Evolutionary conservation across 2,888 invertebrate species (phyloP), one percentile per base, ranked within the genome.

Genomic region (Ptychoptera albimana): DNA sequence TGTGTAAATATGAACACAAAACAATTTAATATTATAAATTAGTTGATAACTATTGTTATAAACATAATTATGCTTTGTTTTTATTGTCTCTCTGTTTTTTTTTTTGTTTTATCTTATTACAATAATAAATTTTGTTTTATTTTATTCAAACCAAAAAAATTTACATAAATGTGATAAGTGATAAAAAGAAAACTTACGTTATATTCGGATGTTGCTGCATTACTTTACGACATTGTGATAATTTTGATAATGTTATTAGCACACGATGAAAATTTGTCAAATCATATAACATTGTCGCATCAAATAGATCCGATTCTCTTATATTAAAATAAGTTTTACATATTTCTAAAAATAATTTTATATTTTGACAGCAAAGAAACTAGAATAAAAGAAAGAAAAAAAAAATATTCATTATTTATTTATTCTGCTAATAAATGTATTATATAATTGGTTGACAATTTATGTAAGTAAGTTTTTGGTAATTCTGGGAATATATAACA

Each of bases 351-450:
- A 98, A 98, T 52, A 86, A 75, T 59, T 87, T 79, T 54, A 97
- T 97, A 67, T 97, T 98, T 58, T 93, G 80, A 67, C 91, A 75
- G 67, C 96, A 94, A 56, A 96, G 71, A 66, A 97, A 98, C 89
- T 97, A 73, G 45, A 75, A 73, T 23, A 23, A 7, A 23, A 23
- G 23, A 5, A 23, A 23, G 23, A 23, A 23, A 23, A 23, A 7
- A 23, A 23, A 23, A 7, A 23, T 5, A 23, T 23, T 23, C 3
- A 23, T 23, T 23, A 23, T 5, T 23, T 23, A 23, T 23, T 23
- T 23, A 23, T 5, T 23, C 3, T n/a, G n/a, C n/a, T 5, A 23
- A 23, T 23, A 23, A 38, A 48, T 53, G 50, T 51, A 54, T 50
- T 50, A 31, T 9, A 37, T 3, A 45, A 46, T 35, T 14, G 4